Evolutionary conservation across 2,113 vertebrate species (phyloP).

Genomic region (Phyllostomus hastatus): DNA sequence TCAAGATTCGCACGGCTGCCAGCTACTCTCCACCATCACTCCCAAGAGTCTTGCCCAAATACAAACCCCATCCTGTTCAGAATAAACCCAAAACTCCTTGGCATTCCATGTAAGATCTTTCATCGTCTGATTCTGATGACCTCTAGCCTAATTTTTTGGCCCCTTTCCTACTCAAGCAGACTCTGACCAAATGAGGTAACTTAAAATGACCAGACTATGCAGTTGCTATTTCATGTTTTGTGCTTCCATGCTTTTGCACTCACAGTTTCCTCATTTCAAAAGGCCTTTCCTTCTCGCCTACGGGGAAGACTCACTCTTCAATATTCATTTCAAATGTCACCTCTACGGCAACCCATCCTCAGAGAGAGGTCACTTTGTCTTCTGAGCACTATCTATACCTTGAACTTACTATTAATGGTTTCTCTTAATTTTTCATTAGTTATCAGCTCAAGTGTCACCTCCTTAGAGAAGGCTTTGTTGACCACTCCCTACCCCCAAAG

Average conservation of each 20-base stretch:
- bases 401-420: background rate
- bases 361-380: background rate
- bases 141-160: background rate
- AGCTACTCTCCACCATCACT: background rate
- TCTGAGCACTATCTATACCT: background rate
- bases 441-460: background rate
- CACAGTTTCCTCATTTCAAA: background rate
- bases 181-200: background rate
- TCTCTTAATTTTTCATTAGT: background rate
- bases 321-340: constrained; percentile 17
- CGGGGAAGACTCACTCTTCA: background rate
- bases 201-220: background rate
- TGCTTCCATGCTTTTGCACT: background rate
- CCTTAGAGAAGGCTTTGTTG: background rate
- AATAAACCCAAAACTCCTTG: background rate
- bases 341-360: background rate
- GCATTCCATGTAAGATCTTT: background rate
- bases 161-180: background rate
- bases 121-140: background rate
- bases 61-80: background rate
- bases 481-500: background rate
- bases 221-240: background rate
- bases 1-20: background rate
- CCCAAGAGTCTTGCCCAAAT: background rate
- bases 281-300: background rate